phyloP scores from a whole-genome alignment of 1,140 invertebrate species.

The Drosophila kepulauana region DNA sequence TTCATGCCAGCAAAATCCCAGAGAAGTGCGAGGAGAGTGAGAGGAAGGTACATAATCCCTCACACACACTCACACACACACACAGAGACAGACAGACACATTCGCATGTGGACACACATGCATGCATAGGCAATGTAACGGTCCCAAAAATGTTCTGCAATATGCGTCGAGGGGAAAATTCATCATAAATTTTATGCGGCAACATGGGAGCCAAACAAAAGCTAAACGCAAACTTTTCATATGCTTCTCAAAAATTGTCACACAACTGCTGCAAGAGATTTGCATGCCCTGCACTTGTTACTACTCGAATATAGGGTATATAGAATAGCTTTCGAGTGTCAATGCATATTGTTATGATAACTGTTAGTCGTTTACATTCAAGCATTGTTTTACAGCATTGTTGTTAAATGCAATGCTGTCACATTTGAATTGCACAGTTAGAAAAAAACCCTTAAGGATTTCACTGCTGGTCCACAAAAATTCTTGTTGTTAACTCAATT shows the following conservation, averaged over 20 bases:
- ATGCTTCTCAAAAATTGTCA: slow-evolving; percentile 63
- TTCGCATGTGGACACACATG: slow-evolving; percentile 8
- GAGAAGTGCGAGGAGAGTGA: neutral
- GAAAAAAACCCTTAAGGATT: slow-evolving; percentile 11
- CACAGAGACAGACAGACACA: neutral
- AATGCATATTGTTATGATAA: neutral
- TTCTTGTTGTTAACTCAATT: slow-evolving; percentile 54
- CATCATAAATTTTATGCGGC: slow-evolving; percentile 81
- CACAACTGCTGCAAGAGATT: slow-evolving; percentile 59
- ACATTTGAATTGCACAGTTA: slow-evolving; percentile 61
- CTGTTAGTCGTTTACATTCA: neutral
- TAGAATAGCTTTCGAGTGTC: neutral
- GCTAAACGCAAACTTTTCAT: slow-evolving; percentile 69
- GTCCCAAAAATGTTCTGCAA: slow-evolving; percentile 80
- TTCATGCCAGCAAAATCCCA: slow-evolving; percentile 51
- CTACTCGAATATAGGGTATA: neutral
- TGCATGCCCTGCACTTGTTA: slow-evolving; percentile 36
- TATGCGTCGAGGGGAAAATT: slow-evolving; percentile 80
- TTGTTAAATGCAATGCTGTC: slow-evolving; percentile 71
- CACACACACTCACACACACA: slow-evolving; percentile 5
- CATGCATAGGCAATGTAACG: slow-evolving; percentile 42
- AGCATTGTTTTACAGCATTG: neutral
- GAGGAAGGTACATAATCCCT: slow-evolving; percentile 12
- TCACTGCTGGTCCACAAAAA: slow-evolving; percentile 8
- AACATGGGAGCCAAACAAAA: slow-evolving; percentile 56